A percentile compares a stretch with the other conserved stretches of the same genome.
These are phyloP conservation scores for Acleris laterana DNA, from an alignment of 2,888 invertebrate genomes.

Conservation along the genomic window DNA sequence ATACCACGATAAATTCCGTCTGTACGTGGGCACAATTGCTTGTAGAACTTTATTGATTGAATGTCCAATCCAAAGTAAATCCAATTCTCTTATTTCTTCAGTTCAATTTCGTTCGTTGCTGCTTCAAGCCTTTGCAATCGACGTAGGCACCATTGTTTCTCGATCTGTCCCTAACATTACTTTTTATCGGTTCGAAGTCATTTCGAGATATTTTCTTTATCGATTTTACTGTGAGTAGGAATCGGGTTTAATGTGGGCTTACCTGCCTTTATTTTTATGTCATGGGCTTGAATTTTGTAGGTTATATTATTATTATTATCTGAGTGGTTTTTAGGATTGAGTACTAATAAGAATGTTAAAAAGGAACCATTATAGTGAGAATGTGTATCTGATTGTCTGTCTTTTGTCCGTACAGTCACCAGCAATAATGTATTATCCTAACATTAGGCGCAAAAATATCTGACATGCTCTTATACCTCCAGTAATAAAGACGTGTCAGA, in stretches of 20 bases:
- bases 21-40: slow-evolving; percentile 50
- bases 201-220: slow-evolving; percentile 64
- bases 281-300: slow-evolving; percentile 21
- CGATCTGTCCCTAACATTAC: slow-evolving; percentile 68
- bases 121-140: slow-evolving; percentile 45
- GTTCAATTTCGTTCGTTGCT: slow-evolving; percentile 35
- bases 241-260: slow-evolving; percentile 48
- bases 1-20: slow-evolving; percentile 52
- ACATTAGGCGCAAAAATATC: no score
- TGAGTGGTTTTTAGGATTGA: not conserved
- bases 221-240: slow-evolving; percentile 40
- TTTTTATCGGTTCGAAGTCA: slow-evolving; percentile 66
- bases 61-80: slow-evolving; percentile 3
- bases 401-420: no score
- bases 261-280: slow-evolving; percentile 41
- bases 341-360: no score
- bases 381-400: no score
- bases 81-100: slow-evolving; percentile 40
- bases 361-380: no score
- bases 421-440: no score
- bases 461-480: no score
- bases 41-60: slow-evolving; percentile 44
- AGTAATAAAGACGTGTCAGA: no score
- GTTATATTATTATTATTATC: not conserved
- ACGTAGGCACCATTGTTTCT: slow-evolving; percentile 66